A percentile compares a stretch with the other conserved stretches of the same genome.
Evolutionary conservation across 2,888 invertebrate species (phyloP).

Genomic region (Mesochorus sp.): DNA sequence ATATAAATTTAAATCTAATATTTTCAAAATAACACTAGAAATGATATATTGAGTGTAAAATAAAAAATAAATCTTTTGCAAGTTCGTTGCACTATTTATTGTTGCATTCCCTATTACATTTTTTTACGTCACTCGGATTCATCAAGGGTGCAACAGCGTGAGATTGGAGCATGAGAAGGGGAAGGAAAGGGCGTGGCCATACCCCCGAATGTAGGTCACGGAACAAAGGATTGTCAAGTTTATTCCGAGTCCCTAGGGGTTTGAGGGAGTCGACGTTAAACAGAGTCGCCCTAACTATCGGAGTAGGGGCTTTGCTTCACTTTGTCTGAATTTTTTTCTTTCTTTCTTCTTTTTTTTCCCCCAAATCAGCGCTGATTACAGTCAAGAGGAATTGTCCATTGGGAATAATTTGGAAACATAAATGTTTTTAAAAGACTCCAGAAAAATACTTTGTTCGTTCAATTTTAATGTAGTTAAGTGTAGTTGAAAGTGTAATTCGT

Average conservation of each 20-base stretch:
- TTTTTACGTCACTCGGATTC: constrained; percentile 25
- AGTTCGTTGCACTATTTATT: constrained; percentile 34
- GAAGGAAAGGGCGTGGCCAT: constrained; percentile 45
- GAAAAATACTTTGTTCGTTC: too few relatives aligned
- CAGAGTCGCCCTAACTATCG: constrained; percentile 47
- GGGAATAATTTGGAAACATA: neutral
- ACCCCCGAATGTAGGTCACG: constrained; percentile 71
- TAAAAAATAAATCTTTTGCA: constrained; percentile 8
- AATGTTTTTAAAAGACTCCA: neutral
- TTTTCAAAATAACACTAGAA: neutral
- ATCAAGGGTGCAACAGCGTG: constrained; percentile 19
- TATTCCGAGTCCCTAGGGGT: constrained; percentile 63
- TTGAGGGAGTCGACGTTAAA: constrained; percentile 59
- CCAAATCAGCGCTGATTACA: constrained; percentile 35
- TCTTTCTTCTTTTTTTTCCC: constrained; percentile 6
- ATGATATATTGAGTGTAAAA: constrained; percentile 8
- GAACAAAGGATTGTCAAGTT: constrained; percentile 68
- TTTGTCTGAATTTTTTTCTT: constrained; percentile 28
- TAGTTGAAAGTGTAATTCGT: too few relatives aligned
- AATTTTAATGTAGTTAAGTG: too few relatives aligned
- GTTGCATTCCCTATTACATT: constrained; percentile 40
- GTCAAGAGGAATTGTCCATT: constrained; percentile 33
- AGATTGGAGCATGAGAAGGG: neutral
- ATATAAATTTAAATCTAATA: too few relatives aligned
- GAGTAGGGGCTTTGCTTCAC: constrained; percentile 35